Evolutionary conservation across 2,888 invertebrate species (phyloP), one percentile per base, ranked within the genome.

Genomic region (Lasioglossum malachurum): DNA sequence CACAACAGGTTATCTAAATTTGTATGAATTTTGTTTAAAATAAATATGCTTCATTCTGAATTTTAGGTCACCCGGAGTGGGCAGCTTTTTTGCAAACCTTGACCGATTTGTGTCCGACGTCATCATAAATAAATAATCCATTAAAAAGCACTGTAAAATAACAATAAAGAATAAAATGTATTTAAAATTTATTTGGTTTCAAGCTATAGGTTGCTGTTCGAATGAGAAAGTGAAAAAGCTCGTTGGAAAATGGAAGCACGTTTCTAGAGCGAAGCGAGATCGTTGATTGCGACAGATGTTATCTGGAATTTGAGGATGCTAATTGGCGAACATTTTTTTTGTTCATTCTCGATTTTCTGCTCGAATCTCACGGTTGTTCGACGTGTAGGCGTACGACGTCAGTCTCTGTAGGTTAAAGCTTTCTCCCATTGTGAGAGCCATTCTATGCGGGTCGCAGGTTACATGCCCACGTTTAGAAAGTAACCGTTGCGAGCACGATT

Each of bases 401-500:
- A 78, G 82, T 89, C 89, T 88, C 88, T 83, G 83, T 89, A 88
- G 89, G 91, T 91, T 91, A 93, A 91, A 90, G 90, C 92, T 88
- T 92, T 93, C 92, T 89, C 86, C 92, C 90, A 93, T 93, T 93
- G 93, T 93, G 93, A 93, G 91, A 91, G 91, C 91, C 91, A 93
- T 93, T 94, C 93, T 93, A 91, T 87, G 74, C 92, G 88, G 94
- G 93, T 94, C 93, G 93, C 93, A 93, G 93, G 94, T 94, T 94
- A 94, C 93, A 93, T 92, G 91, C 91, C 91, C 90, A 90, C 92
- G 91, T 93, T 93, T 93, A 93, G 93, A 93, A 93, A 93, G 93
- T 93, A 93, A 93, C 92, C 83, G 88, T 90, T 90, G 85, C 84
- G 82, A 91, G 80, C 87, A 73, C 67, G 67, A 84, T 83, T 78